Conservation (phyloP, 2,797 vertebrate species). For the Heterohyrax brucei region DNA sequence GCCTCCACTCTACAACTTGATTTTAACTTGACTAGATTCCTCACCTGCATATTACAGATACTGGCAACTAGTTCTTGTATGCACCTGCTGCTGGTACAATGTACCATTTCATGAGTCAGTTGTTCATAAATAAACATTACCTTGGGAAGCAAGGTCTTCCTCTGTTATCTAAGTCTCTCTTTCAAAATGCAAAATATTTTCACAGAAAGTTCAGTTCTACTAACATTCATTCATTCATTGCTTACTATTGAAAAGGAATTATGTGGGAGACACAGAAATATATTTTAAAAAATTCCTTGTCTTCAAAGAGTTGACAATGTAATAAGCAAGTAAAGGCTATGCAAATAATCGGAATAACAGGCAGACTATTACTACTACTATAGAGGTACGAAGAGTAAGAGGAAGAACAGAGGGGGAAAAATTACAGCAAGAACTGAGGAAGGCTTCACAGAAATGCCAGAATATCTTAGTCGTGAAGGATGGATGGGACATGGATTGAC, state of each 20-base stretch:
- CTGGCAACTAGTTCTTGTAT: slow-evolving; percentile 76
- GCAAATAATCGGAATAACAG: slow-evolving; percentile 66
- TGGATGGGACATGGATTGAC: background rate
- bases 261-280: background rate
- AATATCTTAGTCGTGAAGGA: slow-evolving; percentile 45
- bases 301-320: slow-evolving; percentile 62
- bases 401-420: slow-evolving; percentile 46
- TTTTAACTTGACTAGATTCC: slow-evolving; percentile 86
- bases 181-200: slow-evolving; percentile 63
- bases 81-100: background rate
- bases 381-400: slow-evolving; percentile 25
- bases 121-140: slow-evolving; percentile 68
- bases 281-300: slow-evolving; percentile 40
- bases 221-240: slow-evolving; percentile 68
- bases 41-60: slow-evolving; percentile 79
- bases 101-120: slow-evolving; percentile 54
- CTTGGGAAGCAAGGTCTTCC: slow-evolving; percentile 17
- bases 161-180: slow-evolving; percentile 8
- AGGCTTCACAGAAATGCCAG: background rate
- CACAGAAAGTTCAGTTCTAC: slow-evolving; percentile 39
- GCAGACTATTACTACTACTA: slow-evolving; percentile 11
- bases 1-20: background rate
- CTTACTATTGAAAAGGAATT: slow-evolving; percentile 46
- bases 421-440: slow-evolving; percentile 40
- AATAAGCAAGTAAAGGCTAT: slow-evolving; percentile 62